Base-by-base conservation (phyloP, 1,140 invertebrate genomes). In the Vanessa atalanta region DNA sequence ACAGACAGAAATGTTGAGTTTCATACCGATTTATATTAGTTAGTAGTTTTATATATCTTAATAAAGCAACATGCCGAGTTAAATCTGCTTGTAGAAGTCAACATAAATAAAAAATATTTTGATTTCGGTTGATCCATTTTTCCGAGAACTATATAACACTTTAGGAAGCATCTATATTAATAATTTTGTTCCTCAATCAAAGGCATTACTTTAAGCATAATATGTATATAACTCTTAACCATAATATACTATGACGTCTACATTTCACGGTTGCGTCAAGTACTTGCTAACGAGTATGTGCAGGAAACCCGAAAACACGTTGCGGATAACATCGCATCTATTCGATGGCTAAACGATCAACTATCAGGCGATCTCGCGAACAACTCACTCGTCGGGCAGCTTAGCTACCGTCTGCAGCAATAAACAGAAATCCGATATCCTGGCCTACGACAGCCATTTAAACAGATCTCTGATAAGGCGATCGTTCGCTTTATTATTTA, bases 341-440 rank as follows among this genome's bases (percentile, higher is more conserved):
- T 67, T 73, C 71, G 61, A 67, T 63, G 65, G 64, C 68, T 75
- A 75, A 75, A 71, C 50, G 66, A 73, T 69, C 61, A 73, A 47
- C 48, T 82, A 88, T 83, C 79, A 61, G 47, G 73, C 50, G 81
- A 84, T 87, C 78, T 84, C 72, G 79, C 80, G 79, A 81, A 88
- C 87, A 87, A 85, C 87, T 88, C 81, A 89, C 85, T 90, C 78
- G 79, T 76, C 72, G 73, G 75, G 69, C 77, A 79, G 65, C 69
- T 80, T 71, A 74, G 82, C 86, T 83, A 84, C 85, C 75, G 84
- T 83, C 78, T 76, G 70, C 73, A 75, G 84, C 79, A 85, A 86
- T 92, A 90, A 90, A 90, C 88, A 84, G 89, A 89, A 89, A 91
- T 88, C 84, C 84, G 88, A 92, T 89, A 89, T 80, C 77, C 73